Percentiles rank a stretch among this genome's conserved stretches.
Conservation (phyloP, 1,140 invertebrate species). For the Drosophila triauraria region DNA sequence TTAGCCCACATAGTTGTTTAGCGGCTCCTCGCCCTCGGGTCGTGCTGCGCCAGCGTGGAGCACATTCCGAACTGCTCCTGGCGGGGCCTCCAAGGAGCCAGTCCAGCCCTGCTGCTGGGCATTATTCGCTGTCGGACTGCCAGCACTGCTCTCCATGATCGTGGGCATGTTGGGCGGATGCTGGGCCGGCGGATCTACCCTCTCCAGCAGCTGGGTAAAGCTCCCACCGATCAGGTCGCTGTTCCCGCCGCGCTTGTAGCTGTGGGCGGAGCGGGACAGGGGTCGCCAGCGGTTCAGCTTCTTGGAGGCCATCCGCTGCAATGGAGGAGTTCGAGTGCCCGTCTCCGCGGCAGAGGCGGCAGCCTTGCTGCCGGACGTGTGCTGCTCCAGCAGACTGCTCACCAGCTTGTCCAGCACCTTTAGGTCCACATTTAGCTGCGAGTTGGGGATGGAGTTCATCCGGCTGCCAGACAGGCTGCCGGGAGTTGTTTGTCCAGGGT, state of each 20-base stretch:
- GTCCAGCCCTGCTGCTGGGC: constrained; percentile 54
- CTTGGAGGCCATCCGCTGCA: constrained; percentile 63
- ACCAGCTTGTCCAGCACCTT: constrained; percentile 80
- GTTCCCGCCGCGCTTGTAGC: constrained; percentile 47
- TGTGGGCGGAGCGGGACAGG: constrained; percentile 75
- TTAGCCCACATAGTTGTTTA: constrained; percentile 77
- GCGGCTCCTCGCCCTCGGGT: constrained; percentile 66
- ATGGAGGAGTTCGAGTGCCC: constrained; percentile 55
- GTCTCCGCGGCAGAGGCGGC: constrained; percentile 12
- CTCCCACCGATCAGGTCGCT: constrained; percentile 39
- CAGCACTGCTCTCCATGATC: constrained; percentile 77
- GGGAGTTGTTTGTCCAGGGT: constrained; percentile 48
- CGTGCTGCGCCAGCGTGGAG: constrained; percentile 30
- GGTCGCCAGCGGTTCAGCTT: constrained; percentile 81
- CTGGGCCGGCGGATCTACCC: constrained; percentile 51
- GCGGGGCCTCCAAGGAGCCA: constrained; percentile 62
- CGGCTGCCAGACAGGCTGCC: constrained; percentile 69
- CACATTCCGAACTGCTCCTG: constrained; percentile 56
- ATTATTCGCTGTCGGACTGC: constrained; percentile 49
- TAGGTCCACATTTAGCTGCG: constrained; percentile 76
- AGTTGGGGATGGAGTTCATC: constrained; percentile 77
- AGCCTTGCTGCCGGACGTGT: constrained; percentile 37
- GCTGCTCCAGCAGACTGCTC: constrained; percentile 74
- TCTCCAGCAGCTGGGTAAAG: constrained; percentile 68
- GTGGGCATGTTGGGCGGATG: constrained; percentile 78